Evolutionary conservation across 2,888 invertebrate species (phyloP).

Genomic region (Melinopterus prodromus): DNA sequence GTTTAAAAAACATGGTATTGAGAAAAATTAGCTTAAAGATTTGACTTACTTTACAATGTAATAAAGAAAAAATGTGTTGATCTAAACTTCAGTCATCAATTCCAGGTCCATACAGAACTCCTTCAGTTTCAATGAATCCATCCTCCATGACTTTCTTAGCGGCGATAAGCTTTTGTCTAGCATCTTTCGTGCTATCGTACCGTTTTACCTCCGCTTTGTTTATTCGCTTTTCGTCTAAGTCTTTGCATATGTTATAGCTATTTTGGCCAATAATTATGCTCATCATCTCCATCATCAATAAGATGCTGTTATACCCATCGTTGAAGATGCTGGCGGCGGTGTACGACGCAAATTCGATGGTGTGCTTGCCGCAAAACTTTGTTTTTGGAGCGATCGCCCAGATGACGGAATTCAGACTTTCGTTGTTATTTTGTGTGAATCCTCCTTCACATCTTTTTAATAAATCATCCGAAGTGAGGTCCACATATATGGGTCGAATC

Average conservation of each 20-base stretch:
- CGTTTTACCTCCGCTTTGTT: background rate
- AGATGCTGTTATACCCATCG: background rate
- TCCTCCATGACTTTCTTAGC: background rate
- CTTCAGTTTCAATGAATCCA: background rate
- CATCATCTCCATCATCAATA: background rate
- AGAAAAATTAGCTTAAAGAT: slow-evolving; percentile 5
- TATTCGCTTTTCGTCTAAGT: no score
- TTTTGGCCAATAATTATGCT: background rate
- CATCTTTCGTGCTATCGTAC: background rate
- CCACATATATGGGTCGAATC: background rate
- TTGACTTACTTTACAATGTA: background rate
- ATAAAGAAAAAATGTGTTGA: background rate
- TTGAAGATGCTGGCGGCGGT: slow-evolving; percentile 12
- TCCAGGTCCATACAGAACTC: slow-evolving; percentile 4
- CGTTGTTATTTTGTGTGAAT: slow-evolving; percentile 41
- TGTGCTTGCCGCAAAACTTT: background rate
- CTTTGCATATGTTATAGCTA: background rate
- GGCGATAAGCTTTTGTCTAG: background rate
- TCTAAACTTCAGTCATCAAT: slow-evolving; percentile 7
- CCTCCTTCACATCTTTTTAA: slow-evolving; percentile 36
- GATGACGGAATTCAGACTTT: slow-evolving; percentile 48
- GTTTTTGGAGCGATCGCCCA: slow-evolving; percentile 44
- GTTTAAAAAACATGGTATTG: background rate
- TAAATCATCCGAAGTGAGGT: slow-evolving; percentile 21
- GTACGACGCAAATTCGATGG: slow-evolving; percentile 10